These are phyloP conservation scores for Pachypanchax playfairii DNA, from an alignment of 2,113 vertebrate genomes.

Conservation along the genomic window DNA sequence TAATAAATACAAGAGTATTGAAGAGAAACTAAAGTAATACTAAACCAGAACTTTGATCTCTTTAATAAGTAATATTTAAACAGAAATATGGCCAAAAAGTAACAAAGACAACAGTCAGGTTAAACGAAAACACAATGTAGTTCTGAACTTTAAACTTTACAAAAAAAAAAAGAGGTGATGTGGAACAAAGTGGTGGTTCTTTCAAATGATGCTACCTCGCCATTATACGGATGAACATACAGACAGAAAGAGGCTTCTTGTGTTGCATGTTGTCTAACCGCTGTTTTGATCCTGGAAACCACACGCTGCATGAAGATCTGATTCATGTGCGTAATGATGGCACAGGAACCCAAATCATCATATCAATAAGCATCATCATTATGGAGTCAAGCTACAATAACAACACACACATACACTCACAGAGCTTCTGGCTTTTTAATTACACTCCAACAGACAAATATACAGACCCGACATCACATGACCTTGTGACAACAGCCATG, in stretches of 20 bases:
- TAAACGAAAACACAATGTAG: too few species aligned
- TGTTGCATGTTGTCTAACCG: conserved; percentile 13
- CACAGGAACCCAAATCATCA: conserved; percentile 32
- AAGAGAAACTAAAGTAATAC: too few species aligned
- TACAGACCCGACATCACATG: conserved; percentile 25
- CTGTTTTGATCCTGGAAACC: conserved; percentile 24
- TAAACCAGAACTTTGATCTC: too few species aligned
- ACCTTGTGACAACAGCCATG: conserved; percentile 22
- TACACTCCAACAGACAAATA: conserved; percentile 39
- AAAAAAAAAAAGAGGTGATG: background rate
- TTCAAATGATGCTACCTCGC: background rate
- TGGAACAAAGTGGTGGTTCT: background rate
- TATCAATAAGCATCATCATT: conserved; percentile 56
- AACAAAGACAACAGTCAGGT: too few species aligned
- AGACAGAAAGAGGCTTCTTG: conserved; percentile 9
- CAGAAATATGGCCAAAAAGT: too few species aligned
- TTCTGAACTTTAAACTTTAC: too few species aligned
- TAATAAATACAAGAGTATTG: too few species aligned
- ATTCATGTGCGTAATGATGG: conserved; percentile 44
- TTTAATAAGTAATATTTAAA: background rate
- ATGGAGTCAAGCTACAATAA: conserved; percentile 15
- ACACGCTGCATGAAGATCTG: conserved; percentile 23
- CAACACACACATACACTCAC: conserved; percentile 23
- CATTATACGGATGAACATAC: conserved; percentile 7
- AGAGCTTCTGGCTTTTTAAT: conserved; percentile 32